Conservation (phyloP, 2,888 invertebrate genomes). For the Euzophera pinguis region DNA sequence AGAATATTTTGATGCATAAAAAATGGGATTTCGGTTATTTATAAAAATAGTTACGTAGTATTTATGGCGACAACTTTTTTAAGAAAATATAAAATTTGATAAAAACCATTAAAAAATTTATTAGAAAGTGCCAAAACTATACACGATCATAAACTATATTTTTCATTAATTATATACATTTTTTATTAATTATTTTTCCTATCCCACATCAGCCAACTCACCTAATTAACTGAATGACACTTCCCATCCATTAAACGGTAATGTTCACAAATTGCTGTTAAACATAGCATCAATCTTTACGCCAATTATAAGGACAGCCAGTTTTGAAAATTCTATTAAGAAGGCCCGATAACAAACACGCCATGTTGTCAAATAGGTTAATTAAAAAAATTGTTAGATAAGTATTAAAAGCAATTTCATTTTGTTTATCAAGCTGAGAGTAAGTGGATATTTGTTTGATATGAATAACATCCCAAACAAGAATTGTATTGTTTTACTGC, state of each 20-base stretch:
- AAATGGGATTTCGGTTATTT: too few species aligned
- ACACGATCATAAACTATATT: not conserved
- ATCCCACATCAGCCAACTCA: constrained; percentile 3
- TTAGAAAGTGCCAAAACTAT: too few species aligned
- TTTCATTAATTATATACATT: not conserved
- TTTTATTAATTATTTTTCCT: not conserved
- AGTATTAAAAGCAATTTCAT: not conserved
- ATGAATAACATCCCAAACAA: too few species aligned
- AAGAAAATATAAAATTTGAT: too few species aligned
- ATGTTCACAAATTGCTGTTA: constrained; percentile 51
- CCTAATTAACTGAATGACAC: constrained; percentile 29
- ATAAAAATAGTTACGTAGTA: too few species aligned
- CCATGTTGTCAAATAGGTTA: constrained; percentile 19
- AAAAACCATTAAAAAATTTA: too few species aligned
- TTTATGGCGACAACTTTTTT: too few species aligned
- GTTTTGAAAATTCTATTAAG: constrained; percentile 20
- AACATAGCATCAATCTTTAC: constrained; percentile 49
- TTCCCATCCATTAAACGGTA: constrained; percentile 38
- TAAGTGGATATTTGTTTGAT: too few species aligned
- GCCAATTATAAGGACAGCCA: constrained; percentile 45
- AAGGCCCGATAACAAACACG: constrained; percentile 41
- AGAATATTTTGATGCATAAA: too few species aligned
- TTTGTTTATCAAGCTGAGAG: not conserved
- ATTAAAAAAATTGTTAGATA: constrained; percentile 6
- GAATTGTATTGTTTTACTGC: too few species aligned